Evolutionary conservation across 2,797 vertebrate genomes (phyloP).

Genomic region (Nasua narica): DNA sequence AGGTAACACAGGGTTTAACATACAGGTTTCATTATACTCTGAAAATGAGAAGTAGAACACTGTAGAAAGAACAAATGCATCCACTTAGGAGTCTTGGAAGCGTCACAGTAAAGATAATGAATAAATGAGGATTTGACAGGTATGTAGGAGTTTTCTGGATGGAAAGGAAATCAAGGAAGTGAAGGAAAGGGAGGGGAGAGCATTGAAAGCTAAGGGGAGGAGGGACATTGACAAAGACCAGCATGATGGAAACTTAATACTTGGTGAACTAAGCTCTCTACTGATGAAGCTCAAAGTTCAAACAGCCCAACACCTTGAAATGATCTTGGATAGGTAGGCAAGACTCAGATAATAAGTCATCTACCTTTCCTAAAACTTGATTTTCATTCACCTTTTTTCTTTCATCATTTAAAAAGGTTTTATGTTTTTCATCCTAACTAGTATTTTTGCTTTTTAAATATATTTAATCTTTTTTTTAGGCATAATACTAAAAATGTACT

Average conservation of each 20-base stretch:
- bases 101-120: background rate
- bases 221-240: background rate
- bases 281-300: background rate
- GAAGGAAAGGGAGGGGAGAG: background rate
- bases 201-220: background rate
- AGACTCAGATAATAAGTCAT: background rate
- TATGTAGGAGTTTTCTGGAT: background rate
- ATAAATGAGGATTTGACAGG: background rate
- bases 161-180: background rate
- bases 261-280: background rate
- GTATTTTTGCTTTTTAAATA: background rate
- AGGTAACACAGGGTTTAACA: background rate
- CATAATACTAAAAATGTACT: background rate
- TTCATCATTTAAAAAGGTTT: background rate
- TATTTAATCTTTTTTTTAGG: background rate
- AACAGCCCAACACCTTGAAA: background rate
- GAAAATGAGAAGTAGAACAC: background rate
- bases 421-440: background rate
- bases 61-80: accelerated
- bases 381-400: background rate
- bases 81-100: background rate
- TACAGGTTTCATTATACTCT: background rate
- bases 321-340: background rate
- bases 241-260: background rate
- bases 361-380: background rate